Evolutionary conservation across 2,113 vertebrate genomes (phyloP).

Genomic region (Prochilodus magdalenae): DNA sequence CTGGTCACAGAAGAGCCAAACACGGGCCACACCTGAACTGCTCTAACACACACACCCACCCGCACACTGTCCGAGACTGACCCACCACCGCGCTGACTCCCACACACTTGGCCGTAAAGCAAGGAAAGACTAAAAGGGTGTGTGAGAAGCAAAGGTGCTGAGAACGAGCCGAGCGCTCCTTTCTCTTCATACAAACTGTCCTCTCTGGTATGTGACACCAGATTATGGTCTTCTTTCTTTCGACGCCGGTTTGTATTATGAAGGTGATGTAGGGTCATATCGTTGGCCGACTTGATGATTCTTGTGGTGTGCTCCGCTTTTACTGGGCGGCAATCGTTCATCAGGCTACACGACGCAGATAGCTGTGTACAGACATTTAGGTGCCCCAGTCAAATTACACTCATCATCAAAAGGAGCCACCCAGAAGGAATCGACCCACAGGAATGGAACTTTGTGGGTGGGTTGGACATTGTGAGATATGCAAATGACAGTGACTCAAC

Average conservation of each 20-base stretch:
- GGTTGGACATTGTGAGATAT: too few relatives aligned
- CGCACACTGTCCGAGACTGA: constrained; percentile 14
- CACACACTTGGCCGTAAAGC: constrained; percentile 46
- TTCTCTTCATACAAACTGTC: constrained; percentile 37
- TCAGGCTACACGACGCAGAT: too few relatives aligned
- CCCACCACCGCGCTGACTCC: constrained; percentile 34
- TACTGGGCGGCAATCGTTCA: too few relatives aligned
- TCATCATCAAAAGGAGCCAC: too few relatives aligned
- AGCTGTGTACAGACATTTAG: too few relatives aligned
- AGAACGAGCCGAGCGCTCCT: neutral
- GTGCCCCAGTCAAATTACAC: too few relatives aligned
- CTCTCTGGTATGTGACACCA: neutral
- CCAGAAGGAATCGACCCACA: too few relatives aligned
- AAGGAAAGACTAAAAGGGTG: constrained; percentile 14
- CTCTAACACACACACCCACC: constrained; percentile 19
- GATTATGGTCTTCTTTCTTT: constrained; percentile 27
- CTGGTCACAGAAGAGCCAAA: constrained; percentile 27
- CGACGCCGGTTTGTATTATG: neutral
- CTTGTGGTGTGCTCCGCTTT: neutral
- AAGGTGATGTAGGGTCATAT: constrained; percentile 9
- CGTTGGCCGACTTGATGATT: neutral
- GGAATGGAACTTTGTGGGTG: too few relatives aligned
- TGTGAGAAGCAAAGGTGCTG: constrained; percentile 38
- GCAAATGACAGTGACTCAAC: too few relatives aligned
- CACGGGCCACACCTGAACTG: constrained; percentile 43